Evolutionary conservation across 2,888 invertebrate genomes (phyloP), one percentile per base, ranked within the genome.

Genomic region (Acleris laterana): DNA sequence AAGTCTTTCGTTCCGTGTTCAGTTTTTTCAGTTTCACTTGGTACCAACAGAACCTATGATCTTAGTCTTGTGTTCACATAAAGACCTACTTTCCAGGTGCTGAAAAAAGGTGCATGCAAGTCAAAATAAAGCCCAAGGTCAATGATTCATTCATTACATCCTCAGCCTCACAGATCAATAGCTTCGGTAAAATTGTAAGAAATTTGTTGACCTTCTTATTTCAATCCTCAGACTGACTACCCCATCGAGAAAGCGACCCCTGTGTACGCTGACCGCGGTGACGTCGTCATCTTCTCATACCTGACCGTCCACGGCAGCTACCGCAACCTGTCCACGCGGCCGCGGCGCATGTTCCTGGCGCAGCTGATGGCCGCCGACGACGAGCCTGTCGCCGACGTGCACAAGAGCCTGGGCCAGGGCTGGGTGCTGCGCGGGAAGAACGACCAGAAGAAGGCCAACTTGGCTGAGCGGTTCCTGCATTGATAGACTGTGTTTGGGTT

Each of bases 221-320:
- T 3, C 11, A 32, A 38, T 22, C 56, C 32, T 19, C 58, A 59
- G 58, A 38, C 58, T 7, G 73, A 80, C 61, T 85, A 81, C 71
- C 86, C 92, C 1, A 72, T 93, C 9, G 82, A 86, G 17, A 82
- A 82, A 20, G 93, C 89, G 0, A 78, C 79, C 1, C 87, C 92
- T 1, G 79, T 93, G 0, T 63, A 66, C 13, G 90, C 91, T 0
- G 86, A 87, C 67, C 84, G 91, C 2, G 93, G 91, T 2, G 89
- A 93, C 53, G 79, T 93, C 19, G 78, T 93, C 3, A 78, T 93
- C 25, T 93, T 93, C 71, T 92, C 93, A 0, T 93, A 93, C 71
- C 79, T 93, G 11, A 75, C 92, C 22, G 76, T 93, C 25, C 93
- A 93, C 71, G 93, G 93, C 17, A 92, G 91, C 32, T 93, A 91